These are phyloP conservation scores for Microplitis demolitor DNA, from an alignment of 1,140 invertebrate species.

Conservation along the genomic window DNA sequence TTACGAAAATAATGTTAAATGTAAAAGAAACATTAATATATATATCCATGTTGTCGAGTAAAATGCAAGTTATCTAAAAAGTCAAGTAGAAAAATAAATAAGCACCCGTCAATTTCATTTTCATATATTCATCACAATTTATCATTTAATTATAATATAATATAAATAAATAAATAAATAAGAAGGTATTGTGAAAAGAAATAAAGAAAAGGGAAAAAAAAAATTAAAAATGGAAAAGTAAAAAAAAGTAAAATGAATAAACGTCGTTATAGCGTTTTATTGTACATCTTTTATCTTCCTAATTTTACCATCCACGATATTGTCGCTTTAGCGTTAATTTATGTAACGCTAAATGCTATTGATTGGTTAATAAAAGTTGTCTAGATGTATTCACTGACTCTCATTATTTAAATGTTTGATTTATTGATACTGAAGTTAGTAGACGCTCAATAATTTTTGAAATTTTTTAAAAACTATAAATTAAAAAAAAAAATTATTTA, in stretches of 20 bases:
- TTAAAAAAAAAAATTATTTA: no score
- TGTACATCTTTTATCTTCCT: slow-evolving; percentile 52
- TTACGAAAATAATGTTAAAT: slow-evolving; percentile 34
- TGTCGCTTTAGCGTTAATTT: slow-evolving; percentile 54
- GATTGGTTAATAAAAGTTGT: slow-evolving; percentile 64
- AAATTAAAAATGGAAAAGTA: slow-evolving; percentile 9
- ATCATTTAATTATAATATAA: slow-evolving; percentile 13
- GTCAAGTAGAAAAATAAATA: slow-evolving; percentile 41
- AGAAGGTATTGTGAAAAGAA: neutral
- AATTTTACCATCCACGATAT: slow-evolving; percentile 38
- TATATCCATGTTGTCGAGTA: slow-evolving; percentile 57
- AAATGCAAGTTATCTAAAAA: slow-evolving; percentile 55
- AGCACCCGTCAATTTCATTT: slow-evolving; percentile 51
- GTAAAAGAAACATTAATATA: slow-evolving; percentile 44
- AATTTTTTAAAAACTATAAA: no score
- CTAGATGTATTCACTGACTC: slow-evolving; percentile 53
- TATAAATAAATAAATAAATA: neutral
- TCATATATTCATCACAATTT: slow-evolving; percentile 46
- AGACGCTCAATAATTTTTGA: no score
- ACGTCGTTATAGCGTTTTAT: slow-evolving; percentile 59
- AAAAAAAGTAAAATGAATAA: slow-evolving; percentile 1
- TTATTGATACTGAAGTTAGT: no score
- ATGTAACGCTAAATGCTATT: slow-evolving; percentile 58
- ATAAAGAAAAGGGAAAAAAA: neutral
- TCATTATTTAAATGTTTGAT: neutral